Conservation (phyloP, 2,113 vertebrate genomes). For the Okapia johnstoni region DNA sequence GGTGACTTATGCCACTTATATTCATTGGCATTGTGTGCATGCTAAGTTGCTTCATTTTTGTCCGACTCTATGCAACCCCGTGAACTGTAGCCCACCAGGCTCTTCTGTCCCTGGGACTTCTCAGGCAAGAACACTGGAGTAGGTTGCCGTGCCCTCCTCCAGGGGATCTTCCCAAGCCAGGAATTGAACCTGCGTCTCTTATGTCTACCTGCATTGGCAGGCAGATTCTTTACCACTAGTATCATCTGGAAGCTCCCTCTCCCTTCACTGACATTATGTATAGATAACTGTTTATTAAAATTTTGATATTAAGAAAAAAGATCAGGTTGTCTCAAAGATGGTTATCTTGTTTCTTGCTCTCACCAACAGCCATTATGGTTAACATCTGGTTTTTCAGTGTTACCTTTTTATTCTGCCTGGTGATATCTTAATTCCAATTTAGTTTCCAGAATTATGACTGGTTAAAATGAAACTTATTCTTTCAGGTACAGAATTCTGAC, state of each 20-base stretch:
- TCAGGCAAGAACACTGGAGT: background rate
- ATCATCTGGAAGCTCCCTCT: background rate
- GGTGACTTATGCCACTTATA: background rate
- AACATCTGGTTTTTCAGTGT: background rate
- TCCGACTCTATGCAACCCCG: background rate
- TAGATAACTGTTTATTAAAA: background rate
- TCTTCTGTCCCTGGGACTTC: background rate
- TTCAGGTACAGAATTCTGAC: background rate
- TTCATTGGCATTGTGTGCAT: background rate
- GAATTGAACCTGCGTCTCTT: background rate
- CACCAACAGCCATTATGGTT: background rate
- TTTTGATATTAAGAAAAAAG: background rate
- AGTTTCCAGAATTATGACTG: background rate
- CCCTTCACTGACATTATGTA: background rate
- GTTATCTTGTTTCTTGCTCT: background rate
- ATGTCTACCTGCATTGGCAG: background rate
- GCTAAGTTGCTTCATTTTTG: background rate
- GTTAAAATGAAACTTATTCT: background rate
- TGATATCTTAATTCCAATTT: background rate
- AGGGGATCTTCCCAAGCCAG: background rate
- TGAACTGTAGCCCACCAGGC: background rate
- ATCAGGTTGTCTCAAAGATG: background rate
- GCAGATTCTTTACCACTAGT: background rate
- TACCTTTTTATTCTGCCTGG: background rate
- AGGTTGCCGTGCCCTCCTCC: background rate